These are phyloP conservation scores for Aphidius colemani DNA, from an alignment of 2,888 invertebrate genomes.

Conservation along the genomic window DNA sequence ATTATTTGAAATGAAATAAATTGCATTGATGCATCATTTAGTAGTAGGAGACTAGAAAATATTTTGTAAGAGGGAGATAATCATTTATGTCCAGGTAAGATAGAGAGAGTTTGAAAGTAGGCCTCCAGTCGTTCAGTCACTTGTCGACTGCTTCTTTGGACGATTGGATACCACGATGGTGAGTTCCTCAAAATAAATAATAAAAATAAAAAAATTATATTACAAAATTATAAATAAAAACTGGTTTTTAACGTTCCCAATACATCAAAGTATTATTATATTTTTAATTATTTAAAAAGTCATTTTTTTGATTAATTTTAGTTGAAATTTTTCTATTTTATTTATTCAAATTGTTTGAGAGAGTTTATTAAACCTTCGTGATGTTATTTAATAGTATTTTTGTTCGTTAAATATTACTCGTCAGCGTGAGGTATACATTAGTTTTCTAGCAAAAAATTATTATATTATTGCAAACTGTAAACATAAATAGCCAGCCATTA, in stretches of 20 bases:
- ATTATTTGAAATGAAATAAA: constrained; percentile 13
- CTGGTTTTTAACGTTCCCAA: not conserved
- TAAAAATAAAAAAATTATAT: no score
- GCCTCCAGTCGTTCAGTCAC: constrained; percentile 54
- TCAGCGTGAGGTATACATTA: no score
- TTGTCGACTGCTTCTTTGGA: constrained; percentile 54
- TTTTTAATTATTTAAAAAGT: not conserved
- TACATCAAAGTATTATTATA: not conserved
- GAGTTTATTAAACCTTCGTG: no score
- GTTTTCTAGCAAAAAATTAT: no score
- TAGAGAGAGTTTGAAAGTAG: constrained; percentile 60
- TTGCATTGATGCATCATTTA: constrained; percentile 32
- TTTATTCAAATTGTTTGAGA: no score
- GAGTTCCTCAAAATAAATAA: constrained; percentile 37
- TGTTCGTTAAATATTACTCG: no score
- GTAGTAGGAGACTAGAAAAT: constrained; percentile 29
- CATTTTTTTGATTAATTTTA: not conserved
- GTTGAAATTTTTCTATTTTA: not conserved
- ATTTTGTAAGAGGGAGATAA: constrained; percentile 30
- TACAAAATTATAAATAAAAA: no score
- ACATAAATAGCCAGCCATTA: no score
- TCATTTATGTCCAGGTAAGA: constrained; percentile 38
- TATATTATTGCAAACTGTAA: no score
- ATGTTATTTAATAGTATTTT: no score
- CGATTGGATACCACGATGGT: constrained; percentile 55